A percentile compares a stretch with the other conserved stretches of the same genome.
phyloP scores from a whole-genome alignment of 1,140 invertebrate species.

The Drosophila kurseongensis region DNA sequence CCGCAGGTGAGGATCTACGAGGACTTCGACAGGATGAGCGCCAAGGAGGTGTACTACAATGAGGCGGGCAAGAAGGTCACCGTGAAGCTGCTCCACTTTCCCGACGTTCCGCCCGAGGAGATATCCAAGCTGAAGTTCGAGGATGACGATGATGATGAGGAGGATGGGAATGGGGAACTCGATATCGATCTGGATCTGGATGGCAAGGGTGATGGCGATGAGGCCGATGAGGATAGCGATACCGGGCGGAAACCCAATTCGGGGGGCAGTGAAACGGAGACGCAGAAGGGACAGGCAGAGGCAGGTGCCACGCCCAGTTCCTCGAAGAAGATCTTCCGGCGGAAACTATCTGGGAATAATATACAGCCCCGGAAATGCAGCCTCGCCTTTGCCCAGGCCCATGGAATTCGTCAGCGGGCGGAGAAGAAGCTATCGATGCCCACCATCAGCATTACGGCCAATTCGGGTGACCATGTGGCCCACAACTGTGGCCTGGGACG shows the following conservation, averaged over 20 bases:
- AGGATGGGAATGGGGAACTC: conserved; percentile 14
- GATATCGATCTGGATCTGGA: conserved; percentile 22
- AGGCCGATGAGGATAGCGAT: conserved; percentile 53
- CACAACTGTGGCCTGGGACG: conserved; percentile 16
- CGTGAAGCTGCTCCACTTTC: conserved; percentile 80
- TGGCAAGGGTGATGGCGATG: conserved; percentile 7
- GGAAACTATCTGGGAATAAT: conserved; percentile 71
- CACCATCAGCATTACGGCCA: conserved; percentile 72
- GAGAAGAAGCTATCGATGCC: conserved; percentile 76
- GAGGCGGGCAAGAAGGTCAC: conserved; percentile 84
- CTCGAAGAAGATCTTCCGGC: conserved; percentile 70
- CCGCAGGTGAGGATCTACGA: conserved; percentile 83
- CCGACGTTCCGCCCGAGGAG: conserved; percentile 79
- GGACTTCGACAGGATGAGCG: conserved; percentile 84
- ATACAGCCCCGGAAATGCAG: conserved; percentile 76
- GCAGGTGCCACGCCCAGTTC: not conserved
- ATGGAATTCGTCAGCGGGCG: conserved; percentile 69
- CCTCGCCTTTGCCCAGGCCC: conserved; percentile 81
- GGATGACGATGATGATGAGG: conserved; percentile 58
- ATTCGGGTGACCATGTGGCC: conserved; percentile 55
- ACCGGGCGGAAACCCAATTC: not conserved
- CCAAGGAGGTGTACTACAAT: conserved; percentile 84
- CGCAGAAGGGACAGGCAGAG: conserved; percentile 1
- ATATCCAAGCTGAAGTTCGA: conserved; percentile 76
- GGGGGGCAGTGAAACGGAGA: conserved; percentile 57